Percentiles rank a stretch among this genome's conserved stretches.
Evolutionary conservation across 2,888 invertebrate genomes (phyloP).

Genomic region (Barypeithes pellucidus): DNA sequence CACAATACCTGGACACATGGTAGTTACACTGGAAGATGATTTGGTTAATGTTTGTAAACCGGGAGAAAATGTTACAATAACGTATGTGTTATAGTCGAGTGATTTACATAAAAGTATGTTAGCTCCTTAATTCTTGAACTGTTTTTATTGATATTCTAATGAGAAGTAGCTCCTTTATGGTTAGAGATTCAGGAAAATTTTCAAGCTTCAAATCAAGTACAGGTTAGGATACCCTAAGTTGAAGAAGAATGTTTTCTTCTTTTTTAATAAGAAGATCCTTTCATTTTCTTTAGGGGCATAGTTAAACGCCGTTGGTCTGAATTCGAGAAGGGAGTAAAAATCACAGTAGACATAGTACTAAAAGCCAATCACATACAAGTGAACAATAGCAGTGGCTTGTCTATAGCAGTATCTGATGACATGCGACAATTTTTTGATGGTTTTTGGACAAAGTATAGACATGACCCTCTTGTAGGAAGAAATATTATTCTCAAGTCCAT

Average conservation of each 20-base stretch:
- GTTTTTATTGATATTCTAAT: too few species aligned
- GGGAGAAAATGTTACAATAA: conserved; percentile 89
- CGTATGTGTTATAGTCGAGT: too few species aligned
- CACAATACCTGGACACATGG: conserved; percentile 83
- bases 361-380: conserved; percentile 83
- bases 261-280: not conserved
- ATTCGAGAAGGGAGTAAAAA: conserved; percentile 74
- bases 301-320: conserved; percentile 84
- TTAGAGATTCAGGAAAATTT: too few species aligned
- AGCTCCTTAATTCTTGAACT: too few species aligned
- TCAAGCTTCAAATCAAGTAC: not conserved
- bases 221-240: too few species aligned
- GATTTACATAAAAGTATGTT: too few species aligned
- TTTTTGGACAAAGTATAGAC: conserved; percentile 81
- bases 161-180: too few species aligned
- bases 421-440: conserved; percentile 79
- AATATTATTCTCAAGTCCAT: conserved; percentile 86
- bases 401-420: conserved; percentile 76
- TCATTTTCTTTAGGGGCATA: conserved; percentile 77
- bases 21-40: conserved; percentile 88
- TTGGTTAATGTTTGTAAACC: conserved; percentile 90
- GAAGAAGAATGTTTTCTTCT: not conserved
- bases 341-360: conserved; percentile 81
- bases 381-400: conserved; percentile 71
- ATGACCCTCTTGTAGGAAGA: conserved; percentile 80